Percentiles rank a stretch among this genome's conserved stretches.
These are phyloP conservation scores for Rhynchonycteris naso DNA, from an alignment of 2,797 vertebrate species.

Conservation along the genomic window DNA sequence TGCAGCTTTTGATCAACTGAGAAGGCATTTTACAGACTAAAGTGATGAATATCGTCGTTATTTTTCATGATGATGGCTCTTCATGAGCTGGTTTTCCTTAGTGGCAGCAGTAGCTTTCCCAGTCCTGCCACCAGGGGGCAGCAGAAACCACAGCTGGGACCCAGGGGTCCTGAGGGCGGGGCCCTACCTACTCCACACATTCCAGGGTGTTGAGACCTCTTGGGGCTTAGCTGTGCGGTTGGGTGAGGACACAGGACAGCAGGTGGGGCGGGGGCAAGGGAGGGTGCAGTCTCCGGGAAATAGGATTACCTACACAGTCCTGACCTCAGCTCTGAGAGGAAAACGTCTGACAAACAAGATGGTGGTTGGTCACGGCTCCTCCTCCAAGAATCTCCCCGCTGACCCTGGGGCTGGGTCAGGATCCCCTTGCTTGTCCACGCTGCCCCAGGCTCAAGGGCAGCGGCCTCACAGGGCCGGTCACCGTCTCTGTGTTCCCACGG, in stretches of 20 bases:
- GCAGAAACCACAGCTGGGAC: conserved; percentile 48
- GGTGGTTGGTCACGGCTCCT: background rate
- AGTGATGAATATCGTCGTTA: background rate
- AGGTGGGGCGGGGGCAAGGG: background rate
- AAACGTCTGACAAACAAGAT: background rate
- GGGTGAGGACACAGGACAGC: background rate
- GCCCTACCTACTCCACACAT: rapidly evolving
- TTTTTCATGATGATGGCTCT: background rate
- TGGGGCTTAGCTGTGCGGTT: rapidly evolving
- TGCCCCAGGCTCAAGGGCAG: background rate
- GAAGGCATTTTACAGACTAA: background rate
- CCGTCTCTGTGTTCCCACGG: background rate
- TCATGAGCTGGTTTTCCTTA: background rate
- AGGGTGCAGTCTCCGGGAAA: background rate
- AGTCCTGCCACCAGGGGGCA: conserved; percentile 48
- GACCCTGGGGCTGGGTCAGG: background rate
- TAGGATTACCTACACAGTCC: background rate
- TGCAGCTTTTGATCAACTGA: background rate
- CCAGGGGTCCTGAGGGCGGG: background rate
- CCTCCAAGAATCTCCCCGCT: background rate
- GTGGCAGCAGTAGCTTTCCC: background rate
- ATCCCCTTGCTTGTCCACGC: background rate
- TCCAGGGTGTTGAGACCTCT: background rate
- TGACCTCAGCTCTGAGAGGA: background rate
- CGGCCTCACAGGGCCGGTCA: background rate